phyloP scores from a whole-genome alignment of 2,113 vertebrate genomes.

The Microcebus murinus region DNA sequence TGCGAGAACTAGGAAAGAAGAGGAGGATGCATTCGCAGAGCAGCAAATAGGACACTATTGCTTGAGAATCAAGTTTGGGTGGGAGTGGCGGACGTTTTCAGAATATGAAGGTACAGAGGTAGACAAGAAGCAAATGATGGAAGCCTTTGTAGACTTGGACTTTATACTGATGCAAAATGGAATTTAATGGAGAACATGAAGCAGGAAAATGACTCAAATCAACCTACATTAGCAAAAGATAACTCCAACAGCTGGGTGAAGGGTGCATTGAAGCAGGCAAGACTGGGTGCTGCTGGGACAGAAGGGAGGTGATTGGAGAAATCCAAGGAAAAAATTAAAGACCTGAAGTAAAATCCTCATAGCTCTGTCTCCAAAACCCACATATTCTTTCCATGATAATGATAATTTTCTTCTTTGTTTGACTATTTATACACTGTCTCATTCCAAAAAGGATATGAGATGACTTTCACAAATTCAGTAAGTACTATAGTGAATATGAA shows the following conservation, averaged over 20 bases:
- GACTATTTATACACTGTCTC: not conserved
- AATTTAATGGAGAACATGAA: not conserved
- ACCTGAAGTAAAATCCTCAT: not conserved
- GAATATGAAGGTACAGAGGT: not conserved
- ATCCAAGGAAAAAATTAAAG: not conserved
- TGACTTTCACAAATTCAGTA: constrained; percentile 1
- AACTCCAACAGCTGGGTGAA: not conserved
- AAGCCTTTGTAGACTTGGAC: not conserved
- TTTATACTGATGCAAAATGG: not conserved
- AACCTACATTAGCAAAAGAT: not conserved
- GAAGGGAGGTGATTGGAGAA: not conserved
- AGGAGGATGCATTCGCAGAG: rapidly evolving
- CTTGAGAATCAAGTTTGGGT: not conserved
- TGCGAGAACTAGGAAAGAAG: not conserved
- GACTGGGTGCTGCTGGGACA: not conserved
- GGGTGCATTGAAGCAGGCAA: not conserved
- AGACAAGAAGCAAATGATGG: not conserved
- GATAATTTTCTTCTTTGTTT: not conserved
- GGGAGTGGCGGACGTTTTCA: not conserved
- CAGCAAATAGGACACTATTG: not conserved
- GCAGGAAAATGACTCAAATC: not conserved
- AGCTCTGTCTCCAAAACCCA: not conserved
- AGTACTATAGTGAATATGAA: not conserved
- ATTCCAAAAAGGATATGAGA: not conserved
- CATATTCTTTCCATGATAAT: not conserved